Evolutionary conservation across 2,113 vertebrate species (phyloP).

Genomic region (Beaufortia kweichowensis): DNA sequence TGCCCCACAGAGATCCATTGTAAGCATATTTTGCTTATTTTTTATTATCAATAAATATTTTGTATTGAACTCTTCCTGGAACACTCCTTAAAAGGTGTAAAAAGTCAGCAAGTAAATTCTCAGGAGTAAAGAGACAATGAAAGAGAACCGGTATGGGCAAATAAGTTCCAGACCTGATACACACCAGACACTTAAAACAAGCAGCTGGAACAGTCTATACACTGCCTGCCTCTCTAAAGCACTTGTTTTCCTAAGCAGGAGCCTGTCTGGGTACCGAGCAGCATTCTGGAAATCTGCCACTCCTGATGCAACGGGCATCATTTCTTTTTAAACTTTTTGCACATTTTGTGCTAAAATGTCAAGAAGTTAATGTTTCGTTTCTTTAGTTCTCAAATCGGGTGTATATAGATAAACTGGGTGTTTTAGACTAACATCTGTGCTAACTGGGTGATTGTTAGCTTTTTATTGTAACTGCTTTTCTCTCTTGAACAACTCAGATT

Average conservation of each 20-base stretch:
- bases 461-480: not conserved
- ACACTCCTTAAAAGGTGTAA: not conserved
- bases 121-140: not conserved
- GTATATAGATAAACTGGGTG: not conserved
- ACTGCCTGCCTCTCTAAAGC: not conserved
- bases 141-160: not conserved
- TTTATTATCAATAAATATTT: too few species aligned
- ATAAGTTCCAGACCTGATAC: not conserved
- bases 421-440: conserved; percentile 12
- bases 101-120: not conserved
- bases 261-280: not conserved
- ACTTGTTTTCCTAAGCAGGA: conserved; percentile 29
- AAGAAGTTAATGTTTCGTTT: not conserved
- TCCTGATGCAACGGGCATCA: not conserved
- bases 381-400: not conserved
- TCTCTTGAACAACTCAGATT: not conserved
- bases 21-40: too few species aligned
- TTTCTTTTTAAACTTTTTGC: not conserved
- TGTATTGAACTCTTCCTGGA: too few species aligned
- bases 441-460: not conserved
- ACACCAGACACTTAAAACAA: conserved; percentile 5
- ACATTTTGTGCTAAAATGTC: not conserved
- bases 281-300: not conserved
- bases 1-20: too few species aligned
- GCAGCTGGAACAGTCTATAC: conserved; percentile 14